Conservation (phyloP, 2,797 vertebrate species). For the Zalophus californianus region DNA sequence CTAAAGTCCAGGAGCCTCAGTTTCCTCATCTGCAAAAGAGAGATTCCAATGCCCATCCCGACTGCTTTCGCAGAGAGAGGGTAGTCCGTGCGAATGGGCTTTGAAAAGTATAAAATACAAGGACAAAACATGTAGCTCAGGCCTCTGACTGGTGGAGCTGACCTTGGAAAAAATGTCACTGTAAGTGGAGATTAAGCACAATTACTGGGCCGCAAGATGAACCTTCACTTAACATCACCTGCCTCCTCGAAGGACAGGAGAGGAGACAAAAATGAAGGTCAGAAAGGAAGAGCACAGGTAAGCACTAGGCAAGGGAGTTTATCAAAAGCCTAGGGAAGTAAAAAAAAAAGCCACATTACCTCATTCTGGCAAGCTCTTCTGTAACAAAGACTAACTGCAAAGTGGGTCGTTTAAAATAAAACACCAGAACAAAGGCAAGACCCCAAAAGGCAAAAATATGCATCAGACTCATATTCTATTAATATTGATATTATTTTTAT, state of each 20-base stretch:
- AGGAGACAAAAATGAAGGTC: background rate
- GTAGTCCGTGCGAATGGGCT: background rate
- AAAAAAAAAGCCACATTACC: background rate
- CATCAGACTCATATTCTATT: background rate
- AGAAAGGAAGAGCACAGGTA: background rate
- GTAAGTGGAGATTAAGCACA: rapidly evolving
- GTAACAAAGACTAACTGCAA: background rate
- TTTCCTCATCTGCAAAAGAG: background rate
- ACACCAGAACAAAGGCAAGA: background rate
- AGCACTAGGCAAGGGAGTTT: background rate
- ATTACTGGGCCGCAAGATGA: background rate
- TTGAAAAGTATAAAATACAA: background rate
- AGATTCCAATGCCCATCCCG: background rate
- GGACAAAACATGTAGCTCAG: background rate
- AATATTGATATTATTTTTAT: background rate
- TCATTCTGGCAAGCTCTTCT: background rate
- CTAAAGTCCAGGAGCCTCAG: background rate
- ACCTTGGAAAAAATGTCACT: background rate
- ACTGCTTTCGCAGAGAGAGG: background rate
- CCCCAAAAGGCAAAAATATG: background rate
- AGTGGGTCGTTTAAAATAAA: slow-evolving; percentile 32
- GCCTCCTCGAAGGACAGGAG: background rate
- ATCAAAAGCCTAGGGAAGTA: background rate
- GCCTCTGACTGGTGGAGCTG: background rate
- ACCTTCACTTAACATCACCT: background rate